phyloP scores from a whole-genome alignment of 2,113 vertebrate genomes.

The Misgurnus anguillicaudatus region DNA sequence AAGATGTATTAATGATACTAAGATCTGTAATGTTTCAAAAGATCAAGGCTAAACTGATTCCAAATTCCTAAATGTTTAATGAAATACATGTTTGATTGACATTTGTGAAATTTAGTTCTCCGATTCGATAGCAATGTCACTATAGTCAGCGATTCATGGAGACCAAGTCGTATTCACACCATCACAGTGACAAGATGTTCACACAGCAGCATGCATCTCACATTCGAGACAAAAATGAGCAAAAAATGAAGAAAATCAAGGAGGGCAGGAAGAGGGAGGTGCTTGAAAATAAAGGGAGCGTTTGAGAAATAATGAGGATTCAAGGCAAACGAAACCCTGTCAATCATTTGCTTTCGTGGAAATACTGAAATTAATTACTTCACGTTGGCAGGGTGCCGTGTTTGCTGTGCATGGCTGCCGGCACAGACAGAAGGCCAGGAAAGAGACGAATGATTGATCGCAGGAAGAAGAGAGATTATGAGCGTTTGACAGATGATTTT shows the following conservation, averaged over 20 bases:
- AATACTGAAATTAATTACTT: slow-evolving; percentile 43
- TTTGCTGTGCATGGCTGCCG: slow-evolving; percentile 48
- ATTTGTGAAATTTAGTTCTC: too few relatives aligned
- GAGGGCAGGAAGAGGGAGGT: slow-evolving; percentile 11
- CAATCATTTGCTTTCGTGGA: slow-evolving; percentile 48
- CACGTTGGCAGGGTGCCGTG: slow-evolving; percentile 30
- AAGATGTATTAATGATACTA: too few relatives aligned
- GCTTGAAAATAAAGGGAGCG: not conserved
- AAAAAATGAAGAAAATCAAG: slow-evolving; percentile 23
- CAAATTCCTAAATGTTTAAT: too few relatives aligned
- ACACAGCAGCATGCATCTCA: not conserved
- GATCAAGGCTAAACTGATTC: too few relatives aligned
- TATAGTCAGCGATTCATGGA: not conserved
- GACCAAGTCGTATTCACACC: not conserved
- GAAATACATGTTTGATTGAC: too few relatives aligned
- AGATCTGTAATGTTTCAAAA: too few relatives aligned
- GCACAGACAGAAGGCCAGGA: slow-evolving; percentile 45
- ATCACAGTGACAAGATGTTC: not conserved
- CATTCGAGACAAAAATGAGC: not conserved
- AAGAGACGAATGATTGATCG: slow-evolving; percentile 36
- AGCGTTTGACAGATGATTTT: slow-evolving; percentile 32
- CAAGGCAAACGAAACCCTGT: slow-evolving; percentile 36
- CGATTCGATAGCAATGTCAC: not conserved
- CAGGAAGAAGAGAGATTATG: slow-evolving; percentile 29
- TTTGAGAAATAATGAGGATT: slow-evolving; percentile 41